These are phyloP conservation scores for Tragelaphus oryx DNA, from an alignment of 2,797 vertebrate genomes.

Conservation along the genomic window DNA sequence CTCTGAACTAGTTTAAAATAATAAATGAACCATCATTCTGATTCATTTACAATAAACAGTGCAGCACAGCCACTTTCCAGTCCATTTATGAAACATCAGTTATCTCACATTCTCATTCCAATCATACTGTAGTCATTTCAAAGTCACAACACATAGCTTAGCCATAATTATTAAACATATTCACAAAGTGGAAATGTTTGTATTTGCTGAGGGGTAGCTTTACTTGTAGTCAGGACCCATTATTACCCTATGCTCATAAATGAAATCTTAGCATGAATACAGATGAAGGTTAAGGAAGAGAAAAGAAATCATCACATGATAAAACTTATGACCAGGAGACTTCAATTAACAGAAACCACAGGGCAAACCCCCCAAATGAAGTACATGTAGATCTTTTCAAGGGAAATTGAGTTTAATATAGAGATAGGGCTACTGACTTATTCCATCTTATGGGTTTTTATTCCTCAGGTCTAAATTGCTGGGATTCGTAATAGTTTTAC, in stretches of 20 bases:
- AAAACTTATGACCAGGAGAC: slow-evolving; percentile 47
- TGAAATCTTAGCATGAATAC: slow-evolving; percentile 68
- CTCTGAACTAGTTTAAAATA: slow-evolving; percentile 52
- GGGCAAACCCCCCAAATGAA: slow-evolving; percentile 50
- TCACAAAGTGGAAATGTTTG: slow-evolving; percentile 77
- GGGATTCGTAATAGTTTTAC: slow-evolving; percentile 61
- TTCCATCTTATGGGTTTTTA: slow-evolving; percentile 69
- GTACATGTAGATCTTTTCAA: slow-evolving; percentile 43
- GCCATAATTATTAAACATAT: slow-evolving; percentile 82
- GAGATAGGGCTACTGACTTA: slow-evolving; percentile 40
- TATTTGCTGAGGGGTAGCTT: slow-evolving; percentile 78
- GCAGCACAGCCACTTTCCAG: slow-evolving; percentile 71
- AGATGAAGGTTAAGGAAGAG: slow-evolving; percentile 58
- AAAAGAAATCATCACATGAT: slow-evolving; percentile 30
- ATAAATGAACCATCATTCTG: slow-evolving; percentile 74
- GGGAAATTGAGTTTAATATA: slow-evolving; percentile 11
- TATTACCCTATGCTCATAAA: slow-evolving; percentile 61
- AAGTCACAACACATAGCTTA: slow-evolving; percentile 78
- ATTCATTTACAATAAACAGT: slow-evolving; percentile 64
- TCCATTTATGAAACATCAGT: slow-evolving; percentile 68
- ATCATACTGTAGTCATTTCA: slow-evolving; percentile 79
- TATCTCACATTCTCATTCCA: slow-evolving; percentile 75
- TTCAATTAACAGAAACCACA: slow-evolving; percentile 62
- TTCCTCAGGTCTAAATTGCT: slow-evolving; percentile 58
- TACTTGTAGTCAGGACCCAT: slow-evolving; percentile 71